Evolutionary conservation across 2,888 invertebrate species (phyloP).

Genomic region (Apamea epomidion): DNA sequence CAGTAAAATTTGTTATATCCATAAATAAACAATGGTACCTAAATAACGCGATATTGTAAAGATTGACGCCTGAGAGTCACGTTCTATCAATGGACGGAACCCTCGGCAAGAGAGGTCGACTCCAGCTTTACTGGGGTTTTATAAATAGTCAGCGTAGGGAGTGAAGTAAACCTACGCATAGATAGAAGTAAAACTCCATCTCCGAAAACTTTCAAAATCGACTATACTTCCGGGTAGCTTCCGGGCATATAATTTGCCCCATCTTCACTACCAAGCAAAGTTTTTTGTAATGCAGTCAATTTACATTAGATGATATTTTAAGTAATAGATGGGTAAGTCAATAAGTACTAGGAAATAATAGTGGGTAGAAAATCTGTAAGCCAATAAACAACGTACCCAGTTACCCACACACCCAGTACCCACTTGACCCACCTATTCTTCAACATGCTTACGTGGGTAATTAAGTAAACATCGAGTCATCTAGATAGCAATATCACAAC

Average conservation of each 20-base stretch:
- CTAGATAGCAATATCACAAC: slow-evolving; percentile 28
- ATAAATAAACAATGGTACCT: not conserved
- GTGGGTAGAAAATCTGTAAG: slow-evolving; percentile 13
- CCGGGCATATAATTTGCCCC: not conserved
- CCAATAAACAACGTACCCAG: not conserved
- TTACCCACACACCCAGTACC: not conserved
- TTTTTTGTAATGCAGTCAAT: not conserved
- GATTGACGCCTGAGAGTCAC: not conserved
- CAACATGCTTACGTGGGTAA: slow-evolving; percentile 12
- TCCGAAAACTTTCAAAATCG: not conserved
- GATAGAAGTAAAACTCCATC: not conserved
- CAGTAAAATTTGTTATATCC: no score
- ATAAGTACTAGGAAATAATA: not conserved
- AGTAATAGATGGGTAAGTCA: not conserved
- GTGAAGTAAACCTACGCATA: not conserved
- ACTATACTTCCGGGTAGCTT: not conserved
- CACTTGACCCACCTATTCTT: not conserved
- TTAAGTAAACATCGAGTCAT: slow-evolving; percentile 30
- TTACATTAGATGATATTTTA: not conserved
- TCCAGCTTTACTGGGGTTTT: not conserved
- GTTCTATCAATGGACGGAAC: no score
- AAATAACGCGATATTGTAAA: not conserved
- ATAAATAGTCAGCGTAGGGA: not conserved
- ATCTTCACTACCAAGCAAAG: not conserved
- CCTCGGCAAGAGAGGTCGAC: not conserved